Percentiles rank a stretch among this genome's conserved stretches.
phyloP scores from a whole-genome alignment of 30 jellyfish, hydroid and myxozoan genomes.

The Aurelia sp. region DNA sequence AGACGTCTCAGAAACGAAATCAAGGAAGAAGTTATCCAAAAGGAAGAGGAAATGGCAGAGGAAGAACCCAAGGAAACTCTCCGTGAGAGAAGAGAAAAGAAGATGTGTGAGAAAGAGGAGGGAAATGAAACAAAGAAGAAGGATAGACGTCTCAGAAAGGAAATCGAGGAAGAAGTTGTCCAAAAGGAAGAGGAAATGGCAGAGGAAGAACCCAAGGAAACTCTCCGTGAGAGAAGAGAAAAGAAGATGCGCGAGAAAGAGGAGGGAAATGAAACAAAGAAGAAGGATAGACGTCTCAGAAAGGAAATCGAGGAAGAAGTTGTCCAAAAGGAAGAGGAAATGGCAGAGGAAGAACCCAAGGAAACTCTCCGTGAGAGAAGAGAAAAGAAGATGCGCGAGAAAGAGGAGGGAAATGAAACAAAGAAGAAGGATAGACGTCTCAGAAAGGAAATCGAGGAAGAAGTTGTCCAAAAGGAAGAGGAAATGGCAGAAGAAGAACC shows the following conservation, averaged over 20 bases:
- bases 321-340: background rate
- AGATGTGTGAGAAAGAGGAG: background rate
- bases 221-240: background rate
- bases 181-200: background rate
- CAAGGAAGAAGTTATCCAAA: background rate
- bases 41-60: background rate
- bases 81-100: background rate
- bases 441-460: background rate
- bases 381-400: background rate
- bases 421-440: background rate
- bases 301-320: background rate
- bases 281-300: background rate
- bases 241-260: background rate
- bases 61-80: background rate
- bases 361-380: slow-evolving; percentile 7
- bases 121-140: background rate
- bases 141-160: background rate
- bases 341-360: background rate
- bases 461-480: background rate
- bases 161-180: background rate
- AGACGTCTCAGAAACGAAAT: background rate
- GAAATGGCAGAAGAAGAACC: background rate
- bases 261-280: background rate
- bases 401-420: background rate
- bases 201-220: background rate